Evolutionary conservation across 2,797 vertebrate species (phyloP), one percentile per base, ranked within the genome.

Genomic region (Sebastes steindachneri): DNA sequence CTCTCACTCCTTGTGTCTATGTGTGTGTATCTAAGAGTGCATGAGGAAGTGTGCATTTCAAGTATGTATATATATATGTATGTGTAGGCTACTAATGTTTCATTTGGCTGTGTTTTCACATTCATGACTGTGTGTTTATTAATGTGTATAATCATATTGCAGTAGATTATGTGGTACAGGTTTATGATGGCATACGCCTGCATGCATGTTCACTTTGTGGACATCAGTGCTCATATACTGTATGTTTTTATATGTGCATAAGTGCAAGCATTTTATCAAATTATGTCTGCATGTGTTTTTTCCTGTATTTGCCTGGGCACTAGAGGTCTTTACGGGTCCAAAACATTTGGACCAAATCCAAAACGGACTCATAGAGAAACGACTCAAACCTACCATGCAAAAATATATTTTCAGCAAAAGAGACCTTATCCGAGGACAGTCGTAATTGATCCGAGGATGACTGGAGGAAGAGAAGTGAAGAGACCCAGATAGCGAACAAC

Each of bases 1-100:
- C 87, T 90, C 84, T 88, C 84, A 80, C 69, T 66, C 63, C 60
- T 25, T 23, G 28, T 80, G 58, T 86, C 9, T 77, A 57, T 45
- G 75, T 68, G 63, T 66, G 71, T 73, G 28, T 71, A 4, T 51
- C 5, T 25, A 45, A 11, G 59, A 62, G 54, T 54, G 48, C 53
- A 62, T 54, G 15, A 89, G 60, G 63, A 84, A 71, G 80, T 84
- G 71, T 72, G 64, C 21, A 19, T 85, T 78, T 71, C 41, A 37
- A 75, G 48, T 29, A 19, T 58, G 9, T 21, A 6, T 65, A 28
- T 37, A 12, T 37, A 7, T 48, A 9, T 73, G 45, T 75, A 23
- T 19, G 23, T 80, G 70, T 33, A 37, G 11, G 35, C 35, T 37
- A 10, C 71, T 82, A 59, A 5, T 70, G 69, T 77, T 86, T 86